Base-by-base conservation (phyloP, 2,888 invertebrate species). In the Clunio marinus region DNA sequence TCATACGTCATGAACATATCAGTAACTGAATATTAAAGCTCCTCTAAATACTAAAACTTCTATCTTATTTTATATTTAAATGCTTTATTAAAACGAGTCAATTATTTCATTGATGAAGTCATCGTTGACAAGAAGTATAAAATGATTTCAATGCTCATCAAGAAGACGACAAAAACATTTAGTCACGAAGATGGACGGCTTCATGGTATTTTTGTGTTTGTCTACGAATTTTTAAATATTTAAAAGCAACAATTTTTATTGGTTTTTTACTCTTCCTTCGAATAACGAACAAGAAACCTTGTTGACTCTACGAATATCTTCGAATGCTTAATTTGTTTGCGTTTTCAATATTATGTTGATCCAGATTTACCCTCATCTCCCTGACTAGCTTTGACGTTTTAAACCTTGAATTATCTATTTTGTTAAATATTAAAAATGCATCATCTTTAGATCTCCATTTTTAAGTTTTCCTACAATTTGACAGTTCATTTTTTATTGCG, bases 151-250 rank as follows among this genome's bases (percentile, higher is more conserved):
- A 51, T 51, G 51, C 22, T 22, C 51, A 22, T 51, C 13, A 51
- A 51, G 51, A 22, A 17, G 20, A 51, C 41, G 22, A 51, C 7
- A 13, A 13, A 7, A 51, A n/a, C n/a, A 51, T 20, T 22, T 22
- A 51, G 51, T 22, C 51, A 51, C 51, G 51, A 51, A 22, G 22
- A 32, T n/a, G n/a, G n/a, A 17, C 5, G 22, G 3, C 13, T 41
- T 41, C 41, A 41, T 41, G 41, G 41, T 41, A 41, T 41, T 41
- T 32, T 35, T 41, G 28, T 65, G 41, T 65, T 65, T 65, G 63
- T 46, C 32, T 46, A 65, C 63, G 63, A 65, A 65, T 65, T 65
- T n/a, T 46, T 28, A 65, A 65, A 65, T 65, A 65, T 65, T 65
- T 28, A 46, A 65, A 24, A 65, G 63, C 63, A 65, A 65, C 46